Conservation (phyloP, 2,888 invertebrate genomes). For the Gortyna flavago region DNA sequence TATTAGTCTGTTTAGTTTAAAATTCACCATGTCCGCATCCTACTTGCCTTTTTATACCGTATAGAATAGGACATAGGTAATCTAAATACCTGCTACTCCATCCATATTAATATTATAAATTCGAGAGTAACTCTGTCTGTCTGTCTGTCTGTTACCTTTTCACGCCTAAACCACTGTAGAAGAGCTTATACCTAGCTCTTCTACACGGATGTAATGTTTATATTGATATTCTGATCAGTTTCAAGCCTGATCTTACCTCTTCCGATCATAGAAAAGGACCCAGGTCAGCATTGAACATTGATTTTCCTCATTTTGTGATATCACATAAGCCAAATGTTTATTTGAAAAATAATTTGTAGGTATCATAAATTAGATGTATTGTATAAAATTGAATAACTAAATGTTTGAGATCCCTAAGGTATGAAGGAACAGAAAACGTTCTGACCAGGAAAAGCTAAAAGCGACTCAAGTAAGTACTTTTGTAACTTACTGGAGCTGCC, state of each 20-base stretch:
- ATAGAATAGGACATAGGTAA: neutral
- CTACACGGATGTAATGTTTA: slow-evolving; percentile 1
- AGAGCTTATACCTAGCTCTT: too few species aligned
- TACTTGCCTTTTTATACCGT: neutral
- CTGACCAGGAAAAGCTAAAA: too few species aligned
- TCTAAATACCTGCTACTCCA: neutral
- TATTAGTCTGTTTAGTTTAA: neutral
- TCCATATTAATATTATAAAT: too few species aligned
- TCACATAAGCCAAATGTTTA: neutral
- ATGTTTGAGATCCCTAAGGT: too few species aligned
- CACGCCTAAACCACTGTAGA: too few species aligned
- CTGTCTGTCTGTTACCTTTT: too few species aligned
- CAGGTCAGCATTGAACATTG: neutral
- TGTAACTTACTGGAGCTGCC: neutral
- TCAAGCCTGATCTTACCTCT: slow-evolving; percentile 6
- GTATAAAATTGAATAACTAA: neutral
- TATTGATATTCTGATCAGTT: slow-evolving; percentile 40
- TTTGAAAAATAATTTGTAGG: neutral
- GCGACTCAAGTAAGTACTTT: neutral
- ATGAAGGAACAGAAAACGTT: too few species aligned
- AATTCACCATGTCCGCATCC: neutral
- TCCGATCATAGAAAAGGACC: slow-evolving; percentile 13
- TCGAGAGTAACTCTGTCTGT: too few species aligned
- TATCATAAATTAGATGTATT: neutral
- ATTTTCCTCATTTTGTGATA: slow-evolving; percentile 7